Percentiles rank a stretch among this genome's conserved stretches.
These are phyloP conservation scores for Abscondita cerata DNA, from an alignment of 2,888 invertebrate genomes.

Conservation along the genomic window DNA sequence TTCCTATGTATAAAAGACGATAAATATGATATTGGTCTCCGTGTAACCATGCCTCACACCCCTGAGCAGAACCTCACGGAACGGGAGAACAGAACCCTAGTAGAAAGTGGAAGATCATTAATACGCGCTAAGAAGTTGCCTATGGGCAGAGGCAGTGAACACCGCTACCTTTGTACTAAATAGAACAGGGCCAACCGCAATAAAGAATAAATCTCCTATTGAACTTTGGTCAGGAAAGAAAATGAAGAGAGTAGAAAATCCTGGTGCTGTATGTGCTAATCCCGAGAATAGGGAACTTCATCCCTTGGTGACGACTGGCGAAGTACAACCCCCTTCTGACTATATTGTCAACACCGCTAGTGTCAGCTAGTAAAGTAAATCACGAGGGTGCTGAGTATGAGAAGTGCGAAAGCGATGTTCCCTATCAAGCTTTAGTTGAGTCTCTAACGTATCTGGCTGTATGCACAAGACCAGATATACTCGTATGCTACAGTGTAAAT, in stretches of 20 bases:
- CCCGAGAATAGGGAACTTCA: too few relatives aligned
- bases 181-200: not conserved
- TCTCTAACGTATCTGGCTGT: not conserved
- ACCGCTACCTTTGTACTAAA: not conserved
- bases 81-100: not conserved
- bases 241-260: too few relatives aligned
- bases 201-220: not conserved
- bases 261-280: too few relatives aligned
- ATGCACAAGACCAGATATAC: not conserved
- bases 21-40: not conserved
- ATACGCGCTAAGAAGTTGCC: not conserved
- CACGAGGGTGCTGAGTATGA: not conserved
- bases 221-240: not conserved
- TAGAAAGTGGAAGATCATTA: not conserved
- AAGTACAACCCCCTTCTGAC: too few relatives aligned
- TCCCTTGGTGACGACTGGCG: too few relatives aligned
- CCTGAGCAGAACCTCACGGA: constrained; percentile 1
- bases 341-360: not conserved
- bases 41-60: constrained; percentile 3
- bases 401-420: not conserved
- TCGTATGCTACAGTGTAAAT: not conserved
- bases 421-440: not conserved
- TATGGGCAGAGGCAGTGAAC: not conserved
- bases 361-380: too few relatives aligned
- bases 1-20: too few relatives aligned